Conservation (phyloP, 1,140 invertebrate genomes). For the Philotrypesis tridentata region DNA sequence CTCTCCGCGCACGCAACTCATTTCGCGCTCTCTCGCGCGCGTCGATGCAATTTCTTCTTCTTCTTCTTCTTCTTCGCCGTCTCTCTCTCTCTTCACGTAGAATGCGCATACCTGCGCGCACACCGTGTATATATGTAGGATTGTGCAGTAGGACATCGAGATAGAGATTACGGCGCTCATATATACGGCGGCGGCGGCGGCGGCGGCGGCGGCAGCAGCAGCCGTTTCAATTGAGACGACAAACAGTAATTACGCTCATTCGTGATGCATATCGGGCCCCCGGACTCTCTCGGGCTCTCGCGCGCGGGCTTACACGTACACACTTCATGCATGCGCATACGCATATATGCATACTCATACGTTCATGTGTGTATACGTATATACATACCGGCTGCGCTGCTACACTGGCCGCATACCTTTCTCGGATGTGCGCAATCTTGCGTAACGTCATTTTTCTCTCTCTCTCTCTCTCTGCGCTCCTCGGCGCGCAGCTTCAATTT, state of each 20-base stretch:
- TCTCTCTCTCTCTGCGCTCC: background rate
- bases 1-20: slow-evolving; percentile 17
- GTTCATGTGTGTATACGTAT: background rate
- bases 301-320: too few species aligned
- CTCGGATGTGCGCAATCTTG: slow-evolving; percentile 39
- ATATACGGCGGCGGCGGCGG: background rate
- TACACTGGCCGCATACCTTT: slow-evolving; percentile 8
- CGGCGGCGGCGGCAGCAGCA: background rate
- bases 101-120: background rate
- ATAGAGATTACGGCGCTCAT: slow-evolving; percentile 12
- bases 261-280: slow-evolving; percentile 39
- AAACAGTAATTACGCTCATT: slow-evolving; percentile 43
- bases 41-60: slow-evolving; percentile 15
- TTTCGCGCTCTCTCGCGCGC: slow-evolving; percentile 14
- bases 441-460: slow-evolving; percentile 41
- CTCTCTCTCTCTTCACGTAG: background rate
- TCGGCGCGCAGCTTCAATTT: slow-evolving; percentile 19
- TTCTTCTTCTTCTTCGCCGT: background rate
- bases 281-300: too few species aligned
- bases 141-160: slow-evolving; percentile 29
- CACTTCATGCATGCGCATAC: too few species aligned
- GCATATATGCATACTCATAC: too few species aligned
- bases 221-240: slow-evolving; percentile 45
- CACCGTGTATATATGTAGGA: background rate
- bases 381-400: background rate